Base-by-base conservation (phyloP, 2,113 vertebrate species). In the Myotis davidii region DNA sequence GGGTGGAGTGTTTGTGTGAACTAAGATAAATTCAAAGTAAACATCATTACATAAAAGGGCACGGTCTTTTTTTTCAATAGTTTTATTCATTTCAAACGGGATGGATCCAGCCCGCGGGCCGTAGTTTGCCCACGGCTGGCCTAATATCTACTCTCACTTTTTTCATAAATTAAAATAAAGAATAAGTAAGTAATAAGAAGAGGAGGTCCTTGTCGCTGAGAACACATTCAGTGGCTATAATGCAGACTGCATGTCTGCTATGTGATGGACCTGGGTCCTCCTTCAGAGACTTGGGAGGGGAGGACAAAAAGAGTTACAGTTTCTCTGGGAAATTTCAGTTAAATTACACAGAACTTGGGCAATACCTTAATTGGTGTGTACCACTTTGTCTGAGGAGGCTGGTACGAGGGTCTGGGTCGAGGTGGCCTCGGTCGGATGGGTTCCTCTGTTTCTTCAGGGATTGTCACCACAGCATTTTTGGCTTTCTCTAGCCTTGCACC, bases 361-460 rank as follows among this genome's bases (percentile, higher is more conserved):
- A 50, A 94, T 97, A 99, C 99, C 99, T 99, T 99, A 95, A 99
- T 99, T 10, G 99, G 99, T 0, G 99, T 99, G 96, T 99, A 99
- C 99, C 99, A 99, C 96, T 99, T 99, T 90, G 98, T 98, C 98
- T 99, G 98, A 1, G 96, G 37, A 32, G 92, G 94, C 74, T 97
- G 98, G 98, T 96, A 94, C 39, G 97, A 92, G 88, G 98, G 92
- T 67, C 98, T 98, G 16, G 98, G 54, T 87, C 97, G 98, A 0
- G 97, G 85, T 69, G 98, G 97, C 79, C 98, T 99, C 13, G 98
- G 98, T 59, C 98, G 95, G 96, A 98, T 84, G 0, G 98, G 98
- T 74, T 98, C 98, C 37, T 99, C 99, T 10, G 83, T 27, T 39
- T 99, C 99, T 96, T 99, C 99, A 1, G 99, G 99, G n/a, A 99